phyloP scores from a whole-genome alignment of 2,888 invertebrate genomes.

The Erebia ligea region DNA sequence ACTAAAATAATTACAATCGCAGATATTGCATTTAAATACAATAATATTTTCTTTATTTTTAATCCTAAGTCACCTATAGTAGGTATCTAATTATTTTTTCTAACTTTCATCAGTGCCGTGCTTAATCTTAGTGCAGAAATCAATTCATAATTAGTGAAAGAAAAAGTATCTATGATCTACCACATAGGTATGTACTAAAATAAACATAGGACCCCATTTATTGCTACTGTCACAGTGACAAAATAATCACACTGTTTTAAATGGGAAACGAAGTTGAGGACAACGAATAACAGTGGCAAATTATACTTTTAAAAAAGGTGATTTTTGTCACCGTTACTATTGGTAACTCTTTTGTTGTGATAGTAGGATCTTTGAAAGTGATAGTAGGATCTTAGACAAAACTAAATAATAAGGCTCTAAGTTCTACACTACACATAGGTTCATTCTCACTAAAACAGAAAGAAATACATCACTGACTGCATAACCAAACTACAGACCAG shows the following conservation, averaged over 20 bases:
- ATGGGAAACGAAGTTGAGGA: not conserved
- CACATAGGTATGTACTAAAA: not conserved
- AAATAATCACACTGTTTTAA: not conserved
- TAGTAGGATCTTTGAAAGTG: not conserved
- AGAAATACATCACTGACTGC: conserved; percentile 25
- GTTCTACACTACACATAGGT: conserved; percentile 30
- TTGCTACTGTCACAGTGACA: not conserved
- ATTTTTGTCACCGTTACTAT: not conserved
- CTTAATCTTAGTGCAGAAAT: conserved; percentile 17
- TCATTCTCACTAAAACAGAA: conserved; percentile 32
- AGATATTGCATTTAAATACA: not conserved
- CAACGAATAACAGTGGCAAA: not conserved
- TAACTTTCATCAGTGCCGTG: conserved; percentile 4
- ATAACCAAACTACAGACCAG: conserved; percentile 36
- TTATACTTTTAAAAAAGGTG: not conserved
- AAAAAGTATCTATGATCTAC: not conserved
- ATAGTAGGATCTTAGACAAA: not conserved
- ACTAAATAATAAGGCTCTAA: conserved; percentile 20
- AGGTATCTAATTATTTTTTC: not conserved
- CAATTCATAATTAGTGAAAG: conserved; percentile 8
- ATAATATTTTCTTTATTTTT: conserved; percentile 8
- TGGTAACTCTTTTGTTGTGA: not conserved
- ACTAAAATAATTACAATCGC: not conserved
- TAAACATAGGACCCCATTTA: not conserved
- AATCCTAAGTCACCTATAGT: not conserved